Conservation (phyloP, 1,140 invertebrate species). For the Apolygus lucorum region DNA sequence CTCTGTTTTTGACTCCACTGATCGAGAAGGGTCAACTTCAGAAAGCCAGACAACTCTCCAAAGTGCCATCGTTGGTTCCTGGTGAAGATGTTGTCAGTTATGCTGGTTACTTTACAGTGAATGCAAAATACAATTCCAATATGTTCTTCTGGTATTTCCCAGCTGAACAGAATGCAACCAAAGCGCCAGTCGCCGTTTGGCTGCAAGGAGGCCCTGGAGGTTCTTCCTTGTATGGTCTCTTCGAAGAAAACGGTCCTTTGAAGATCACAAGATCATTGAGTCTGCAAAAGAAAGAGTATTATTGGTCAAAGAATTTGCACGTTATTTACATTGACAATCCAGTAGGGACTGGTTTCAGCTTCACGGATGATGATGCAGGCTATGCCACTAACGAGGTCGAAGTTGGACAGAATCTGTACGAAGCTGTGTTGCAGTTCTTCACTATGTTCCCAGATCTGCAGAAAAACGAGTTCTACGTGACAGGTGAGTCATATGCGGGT, state of each 20-base stretch:
- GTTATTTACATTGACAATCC: slow-evolving; percentile 68
- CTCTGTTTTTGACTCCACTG: slow-evolving; percentile 29
- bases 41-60: not conserved
- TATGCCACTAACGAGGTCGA: slow-evolving; percentile 56
- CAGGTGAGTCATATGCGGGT: slow-evolving; percentile 80
- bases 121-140: slow-evolving; percentile 41
- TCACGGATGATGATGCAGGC: slow-evolving; percentile 44
- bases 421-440: slow-evolving; percentile 51
- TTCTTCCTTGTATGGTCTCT: slow-evolving; percentile 61
- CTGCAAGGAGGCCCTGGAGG: slow-evolving; percentile 68
- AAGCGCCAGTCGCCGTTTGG: slow-evolving; percentile 61
- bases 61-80: slow-evolving; percentile 20
- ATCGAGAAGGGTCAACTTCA: slow-evolving; percentile 14
- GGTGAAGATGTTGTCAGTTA: slow-evolving; percentile 38
- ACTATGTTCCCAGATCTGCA: slow-evolving; percentile 57
- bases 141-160: too few relatives aligned
- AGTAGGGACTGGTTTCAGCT: slow-evolving; percentile 39
- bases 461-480: slow-evolving; percentile 61
- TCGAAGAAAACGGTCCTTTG: slow-evolving; percentile 54
- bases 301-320: slow-evolving; percentile 28
- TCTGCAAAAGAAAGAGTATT: slow-evolving; percentile 20
- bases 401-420: slow-evolving; percentile 34
- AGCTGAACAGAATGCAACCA: slow-evolving; percentile 40
- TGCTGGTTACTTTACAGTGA: slow-evolving; percentile 39
- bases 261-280: slow-evolving; percentile 35